Percentiles rank a stretch among this genome's conserved stretches.
phyloP scores from a whole-genome alignment of 53 echinoderm and acorn worm species.

The Glandiceps talaboti region DNA sequence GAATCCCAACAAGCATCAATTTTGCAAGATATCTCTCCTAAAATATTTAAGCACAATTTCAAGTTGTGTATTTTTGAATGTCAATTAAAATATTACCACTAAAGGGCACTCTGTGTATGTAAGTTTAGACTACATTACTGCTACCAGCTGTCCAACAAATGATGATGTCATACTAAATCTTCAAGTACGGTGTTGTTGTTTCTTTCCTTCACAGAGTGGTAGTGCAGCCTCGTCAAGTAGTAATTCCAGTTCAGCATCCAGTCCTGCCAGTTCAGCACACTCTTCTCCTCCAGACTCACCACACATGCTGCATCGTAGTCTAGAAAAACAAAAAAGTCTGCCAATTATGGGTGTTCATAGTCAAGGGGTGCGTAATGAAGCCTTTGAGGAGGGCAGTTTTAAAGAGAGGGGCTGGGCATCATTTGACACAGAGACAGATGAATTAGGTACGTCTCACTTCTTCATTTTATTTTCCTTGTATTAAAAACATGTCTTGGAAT shows the following conservation, averaged over 20 bases:
- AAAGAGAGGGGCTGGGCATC: slow-evolving; percentile 60
- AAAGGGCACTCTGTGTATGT: too few relatives aligned
- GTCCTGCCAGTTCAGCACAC: slow-evolving; percentile 28
- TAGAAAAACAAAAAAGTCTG: slow-evolving; percentile 38
- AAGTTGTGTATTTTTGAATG: too few relatives aligned
- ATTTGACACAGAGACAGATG: slow-evolving; percentile 34
- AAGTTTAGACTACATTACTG: too few relatives aligned
- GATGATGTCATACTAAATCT: too few relatives aligned
- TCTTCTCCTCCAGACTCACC: slow-evolving; percentile 22
- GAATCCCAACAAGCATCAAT: too few relatives aligned
- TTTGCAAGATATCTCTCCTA: too few relatives aligned
- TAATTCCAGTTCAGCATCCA: slow-evolving; percentile 2
- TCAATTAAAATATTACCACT: too few relatives aligned
- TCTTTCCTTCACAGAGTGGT: neutral
- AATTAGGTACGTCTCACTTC: neutral
- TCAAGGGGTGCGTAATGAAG: slow-evolving; percentile 5
- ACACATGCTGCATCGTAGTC: slow-evolving; percentile 24
- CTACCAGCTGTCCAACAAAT: too few relatives aligned
- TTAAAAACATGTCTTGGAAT: too few relatives aligned
- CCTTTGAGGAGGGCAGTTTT: neutral
- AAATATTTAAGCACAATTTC: too few relatives aligned
- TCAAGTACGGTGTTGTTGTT: too few relatives aligned
- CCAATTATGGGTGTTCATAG: slow-evolving; percentile 8
- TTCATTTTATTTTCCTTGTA: too few relatives aligned
- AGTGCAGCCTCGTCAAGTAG: neutral